Evolutionary conservation across 2,888 invertebrate species (phyloP).

Genomic region (Xestia rhomboidea): DNA sequence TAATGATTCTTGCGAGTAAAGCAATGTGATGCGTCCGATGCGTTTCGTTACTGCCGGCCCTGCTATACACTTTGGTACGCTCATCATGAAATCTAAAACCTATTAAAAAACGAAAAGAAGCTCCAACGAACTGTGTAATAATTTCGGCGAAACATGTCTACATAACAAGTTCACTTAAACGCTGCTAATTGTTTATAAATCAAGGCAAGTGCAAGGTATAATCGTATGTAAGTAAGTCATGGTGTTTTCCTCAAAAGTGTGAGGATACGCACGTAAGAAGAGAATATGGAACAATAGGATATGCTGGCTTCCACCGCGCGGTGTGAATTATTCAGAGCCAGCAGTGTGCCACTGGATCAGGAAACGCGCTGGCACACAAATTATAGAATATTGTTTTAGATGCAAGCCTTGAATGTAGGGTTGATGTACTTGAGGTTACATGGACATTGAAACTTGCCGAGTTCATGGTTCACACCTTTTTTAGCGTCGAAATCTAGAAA

Average conservation of each 20-base stretch:
- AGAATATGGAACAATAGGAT: conserved; percentile 63
- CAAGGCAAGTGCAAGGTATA: background rate
- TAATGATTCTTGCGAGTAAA: too few relatives aligned
- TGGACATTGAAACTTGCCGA: background rate
- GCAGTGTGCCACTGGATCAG: conserved; percentile 59
- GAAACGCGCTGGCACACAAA: conserved; percentile 36
- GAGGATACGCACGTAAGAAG: conserved; percentile 37
- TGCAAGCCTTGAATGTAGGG: conserved; percentile 15
- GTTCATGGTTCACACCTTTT: background rate
- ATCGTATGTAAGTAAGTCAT: conserved; percentile 13
- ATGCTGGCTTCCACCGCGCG: conserved; percentile 24
- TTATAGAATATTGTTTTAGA: conserved; percentile 43
- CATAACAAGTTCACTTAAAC: too few relatives aligned
- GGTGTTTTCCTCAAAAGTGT: conserved; percentile 15
- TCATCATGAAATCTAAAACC: background rate
- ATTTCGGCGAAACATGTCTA: background rate
- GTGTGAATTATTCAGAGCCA: conserved; percentile 62
- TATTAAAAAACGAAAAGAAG: background rate
- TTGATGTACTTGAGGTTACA: conserved; percentile 9
- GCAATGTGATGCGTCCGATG: too few relatives aligned
- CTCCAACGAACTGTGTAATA: background rate
- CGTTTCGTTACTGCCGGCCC: too few relatives aligned
- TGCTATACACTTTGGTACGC: background rate
- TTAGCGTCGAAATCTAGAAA: background rate
- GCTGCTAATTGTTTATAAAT: background rate